Evolutionary conservation across 2,113 vertebrate species (phyloP), one percentile per base, ranked within the genome.

Genomic region (Arvicanthis niloticus): DNA sequence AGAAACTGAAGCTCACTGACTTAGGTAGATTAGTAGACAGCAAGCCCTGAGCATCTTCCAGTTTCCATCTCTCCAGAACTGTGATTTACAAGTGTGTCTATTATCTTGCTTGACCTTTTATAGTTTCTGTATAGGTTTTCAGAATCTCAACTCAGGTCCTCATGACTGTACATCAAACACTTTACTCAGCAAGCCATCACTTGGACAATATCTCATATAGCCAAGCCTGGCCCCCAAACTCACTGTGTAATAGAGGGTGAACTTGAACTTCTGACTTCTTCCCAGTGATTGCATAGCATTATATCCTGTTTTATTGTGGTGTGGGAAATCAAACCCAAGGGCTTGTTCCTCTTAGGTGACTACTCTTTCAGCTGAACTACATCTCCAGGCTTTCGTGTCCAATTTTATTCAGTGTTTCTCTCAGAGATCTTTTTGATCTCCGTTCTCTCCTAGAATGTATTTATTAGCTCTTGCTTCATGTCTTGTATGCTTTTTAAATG

Each of bases 321-420:
- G 37, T 26, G 40, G 24, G 37, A 37, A n/a, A 73, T 75, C n/a
- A 42, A 31, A 58, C 37, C 4, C 26, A 89, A 73, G 51, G 37
- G 16, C 11, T 75, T 58, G 22, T 42, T 73, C 22, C 26, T 89
- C 7, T 31, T 89, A 19, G 37, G 24, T 2, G 26, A 3, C 51
- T 2, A 31, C 37, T 75, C 15, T 40, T 40, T 72, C 67, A 73
- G 40, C 13, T 56, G 37, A 56, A 22, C 51, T 88, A 56, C 37
- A 40, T 73, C 67, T 72, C 67, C 22, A 72, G 22, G 34, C 34
- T 22, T 58, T 91, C 9, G 34, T 6, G 17, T 78, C 88, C 21
- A 0, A 93, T 88, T 86, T 92, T 89, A 60, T 93, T 91, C 53
- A 89, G 11, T 89, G 4, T 51, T 96, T 70, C 37, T 95, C 7